Evolutionary conservation across 1,140 invertebrate species (phyloP), one percentile per base, ranked within the genome.

Genomic region (Pseudomyrmex concolor): DNA sequence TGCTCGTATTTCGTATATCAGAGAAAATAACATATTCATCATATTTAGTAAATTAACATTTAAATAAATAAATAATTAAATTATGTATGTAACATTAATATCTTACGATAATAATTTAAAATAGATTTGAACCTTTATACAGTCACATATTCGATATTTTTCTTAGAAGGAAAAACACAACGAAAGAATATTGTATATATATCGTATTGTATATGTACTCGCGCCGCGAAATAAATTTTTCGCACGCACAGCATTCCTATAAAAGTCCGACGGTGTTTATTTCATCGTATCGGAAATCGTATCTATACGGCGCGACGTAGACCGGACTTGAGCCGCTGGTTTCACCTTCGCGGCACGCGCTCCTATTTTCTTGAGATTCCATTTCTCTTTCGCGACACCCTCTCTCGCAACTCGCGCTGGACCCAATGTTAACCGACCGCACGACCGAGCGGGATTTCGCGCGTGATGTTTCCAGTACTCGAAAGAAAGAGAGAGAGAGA

Each of bases 301-400:
- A 34, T 34, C 34, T 34, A 34, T 34, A 34, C 22, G 15, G n/a
- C 34, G 10, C 43, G 63, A 57, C 57, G 81, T 57, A 17, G 62
- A 59, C 13, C 68, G 34, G 70, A 66, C 85, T 87, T 80, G 82
- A 87, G 86, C 81, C 86, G 54, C 43, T 8, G 7, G 50, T 50
- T 70, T 60, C 22, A 72, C 62, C 57, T 25, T 83, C 63, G 80
- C 57, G 82, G 77, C 89, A 84, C 85, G 82, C 84, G 80, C 86
- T 90, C 5, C 85, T 83, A 90, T 90, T 90, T 90, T 48, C 74
- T 19, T 54, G 62, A 80, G 73, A 84, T 87, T 86, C 10, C n/a
- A 54, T 77, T 84, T 84, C 84, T 73, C 83, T 73, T 83, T 54
- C 34, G 10, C 25, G 51, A 68, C 17, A 15, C 13, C 45, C n/a